phyloP scores from a whole-genome alignment of 2,113 vertebrate genomes.

The Campylorhamphus procurvoides region DNA sequence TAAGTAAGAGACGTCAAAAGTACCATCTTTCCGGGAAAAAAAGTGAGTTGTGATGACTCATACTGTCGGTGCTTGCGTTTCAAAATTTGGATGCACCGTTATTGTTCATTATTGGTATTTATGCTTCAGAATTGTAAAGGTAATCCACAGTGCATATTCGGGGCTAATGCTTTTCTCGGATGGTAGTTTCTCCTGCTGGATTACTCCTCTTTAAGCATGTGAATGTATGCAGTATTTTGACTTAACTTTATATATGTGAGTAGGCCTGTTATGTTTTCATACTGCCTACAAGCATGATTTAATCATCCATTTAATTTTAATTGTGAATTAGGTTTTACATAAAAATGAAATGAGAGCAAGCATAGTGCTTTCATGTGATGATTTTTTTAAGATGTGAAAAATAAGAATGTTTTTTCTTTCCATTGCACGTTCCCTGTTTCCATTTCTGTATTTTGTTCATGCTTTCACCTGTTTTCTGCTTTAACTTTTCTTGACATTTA shows the following conservation, averaged over 20 bases:
- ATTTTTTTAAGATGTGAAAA: background rate
- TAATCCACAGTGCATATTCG: accelerated
- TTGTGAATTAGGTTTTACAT: background rate
- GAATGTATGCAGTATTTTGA: background rate
- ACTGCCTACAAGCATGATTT: background rate
- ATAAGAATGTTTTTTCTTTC: background rate
- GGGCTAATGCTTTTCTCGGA: background rate
- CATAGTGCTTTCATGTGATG: background rate
- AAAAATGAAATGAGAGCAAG: background rate
- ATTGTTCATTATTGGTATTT: background rate
- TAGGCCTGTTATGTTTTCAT: constrained; percentile 3
- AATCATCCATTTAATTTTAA: background rate
- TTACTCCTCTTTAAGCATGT: background rate
- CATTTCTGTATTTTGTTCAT: background rate
- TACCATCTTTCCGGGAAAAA: background rate
- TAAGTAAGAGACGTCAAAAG: background rate
- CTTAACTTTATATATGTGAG: background rate
- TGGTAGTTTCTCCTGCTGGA: background rate
- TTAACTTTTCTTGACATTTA: background rate
- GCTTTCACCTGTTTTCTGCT: background rate
- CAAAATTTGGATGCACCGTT: background rate
- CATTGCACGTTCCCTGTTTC: background rate
- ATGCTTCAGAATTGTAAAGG: background rate
- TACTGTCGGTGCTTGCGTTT: background rate
- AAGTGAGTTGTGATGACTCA: constrained; percentile 24